Percentiles rank a stretch among this genome's conserved stretches.
Conservation (phyloP, 92 coral and sea anemone genomes). For the Palythoa heliodiscus region DNA sequence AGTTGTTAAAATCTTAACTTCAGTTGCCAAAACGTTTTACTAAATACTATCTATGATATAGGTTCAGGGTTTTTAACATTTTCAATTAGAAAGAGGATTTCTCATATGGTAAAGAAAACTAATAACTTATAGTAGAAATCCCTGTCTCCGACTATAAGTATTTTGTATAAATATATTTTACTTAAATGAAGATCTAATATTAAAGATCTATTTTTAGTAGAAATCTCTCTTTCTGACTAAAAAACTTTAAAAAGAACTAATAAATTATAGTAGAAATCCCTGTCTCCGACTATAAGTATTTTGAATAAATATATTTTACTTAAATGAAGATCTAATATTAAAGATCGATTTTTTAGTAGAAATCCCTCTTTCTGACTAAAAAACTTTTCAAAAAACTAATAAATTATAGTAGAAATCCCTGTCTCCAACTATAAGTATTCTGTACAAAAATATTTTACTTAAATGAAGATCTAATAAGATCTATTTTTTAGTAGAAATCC, state of each 20-base stretch:
- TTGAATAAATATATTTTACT: not conserved
- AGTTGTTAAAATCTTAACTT: too few species aligned
- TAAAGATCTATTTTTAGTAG: constrained; percentile 10
- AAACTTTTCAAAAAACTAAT: not conserved
- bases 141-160: not conserved
- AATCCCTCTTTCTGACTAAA: constrained; percentile 33
- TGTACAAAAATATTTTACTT: not conserved
- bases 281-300: not conserved
- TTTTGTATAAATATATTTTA: not conserved
- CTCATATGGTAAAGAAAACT: not conserved
- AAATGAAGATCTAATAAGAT: not conserved
- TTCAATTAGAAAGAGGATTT: not conserved
- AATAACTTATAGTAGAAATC: constrained; percentile 2
- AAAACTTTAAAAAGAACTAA: not conserved
- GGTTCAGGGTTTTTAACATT: not conserved
- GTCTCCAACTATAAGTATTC: not conserved
- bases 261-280: constrained; percentile 7
- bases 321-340: not conserved
- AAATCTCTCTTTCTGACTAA: constrained; percentile 31
- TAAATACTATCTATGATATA: too few species aligned
- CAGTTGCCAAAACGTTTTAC: too few species aligned
- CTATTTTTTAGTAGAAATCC: constrained; percentile 26
- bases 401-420: constrained; percentile 14
- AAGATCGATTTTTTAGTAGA: constrained; percentile 22
- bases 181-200: not conserved